Evolutionary conservation across 2,888 invertebrate genomes (phyloP).

Genomic region (Alviniconcha strummeri): DNA sequence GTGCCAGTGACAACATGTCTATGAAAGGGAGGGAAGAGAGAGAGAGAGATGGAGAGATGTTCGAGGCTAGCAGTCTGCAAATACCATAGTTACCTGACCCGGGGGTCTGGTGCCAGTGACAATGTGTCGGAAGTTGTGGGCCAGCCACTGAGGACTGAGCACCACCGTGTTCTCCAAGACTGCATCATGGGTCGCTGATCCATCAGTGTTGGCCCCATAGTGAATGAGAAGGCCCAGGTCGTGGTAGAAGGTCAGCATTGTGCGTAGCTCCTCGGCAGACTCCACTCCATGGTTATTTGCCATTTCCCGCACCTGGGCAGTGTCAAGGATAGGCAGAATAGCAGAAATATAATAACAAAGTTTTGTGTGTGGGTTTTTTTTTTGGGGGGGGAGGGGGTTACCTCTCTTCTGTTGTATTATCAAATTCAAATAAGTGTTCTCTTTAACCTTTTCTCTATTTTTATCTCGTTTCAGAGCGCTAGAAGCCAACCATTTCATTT

Average conservation of each 20-base stretch:
- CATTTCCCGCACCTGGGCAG: constrained; percentile 67
- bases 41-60: too few species aligned
- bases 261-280: constrained; percentile 66
- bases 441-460: too few species aligned
- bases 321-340: constrained; percentile 24
- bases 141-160: constrained; percentile 73
- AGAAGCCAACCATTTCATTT: too few species aligned
- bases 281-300: constrained; percentile 66
- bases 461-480: too few species aligned
- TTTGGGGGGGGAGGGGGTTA: too few species aligned
- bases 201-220: constrained; percentile 55
- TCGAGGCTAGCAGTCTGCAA: too few species aligned
- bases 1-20: too few species aligned
- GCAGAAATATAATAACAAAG: not conserved
- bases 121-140: constrained; percentile 66
- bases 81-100: constrained; percentile 51
- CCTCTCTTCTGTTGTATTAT: too few species aligned
- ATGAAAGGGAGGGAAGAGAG: too few species aligned
- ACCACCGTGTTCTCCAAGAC: constrained; percentile 70
- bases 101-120: constrained; percentile 49
- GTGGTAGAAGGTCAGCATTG: constrained; percentile 73
- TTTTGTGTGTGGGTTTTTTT: too few species aligned
- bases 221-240: constrained; percentile 72
- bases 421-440: too few species aligned
- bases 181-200: constrained; percentile 54